A percentile compares a stretch with the other conserved stretches of the same genome.
phyloP scores from a whole-genome alignment of 1,140 invertebrate species.

The Heliconius himera region DNA sequence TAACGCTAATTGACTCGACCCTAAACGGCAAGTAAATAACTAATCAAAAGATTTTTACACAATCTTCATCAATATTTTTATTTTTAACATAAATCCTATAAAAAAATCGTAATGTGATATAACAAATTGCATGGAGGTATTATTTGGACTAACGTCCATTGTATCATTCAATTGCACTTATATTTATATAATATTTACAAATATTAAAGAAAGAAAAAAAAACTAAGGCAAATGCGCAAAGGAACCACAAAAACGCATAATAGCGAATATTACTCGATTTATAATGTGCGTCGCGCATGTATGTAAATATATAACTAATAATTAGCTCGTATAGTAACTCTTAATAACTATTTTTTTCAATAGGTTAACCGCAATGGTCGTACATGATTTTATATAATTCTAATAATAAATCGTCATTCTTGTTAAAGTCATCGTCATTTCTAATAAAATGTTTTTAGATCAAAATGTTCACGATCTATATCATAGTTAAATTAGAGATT shows the following conservation, averaged over 20 bases:
- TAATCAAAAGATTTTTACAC: slow-evolving; percentile 16
- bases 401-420: background rate
- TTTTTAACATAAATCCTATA: slow-evolving; percentile 23
- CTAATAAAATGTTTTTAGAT: background rate
- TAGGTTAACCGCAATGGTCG: background rate
- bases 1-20: slow-evolving; percentile 24
- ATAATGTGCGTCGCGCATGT: slow-evolving; percentile 22
- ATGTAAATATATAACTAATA: background rate
- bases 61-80: slow-evolving; percentile 25
- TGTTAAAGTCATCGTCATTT: background rate
- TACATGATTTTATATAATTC: background rate
- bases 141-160: slow-evolving; percentile 11
- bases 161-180: slow-evolving; percentile 39
- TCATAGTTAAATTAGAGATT: background rate
- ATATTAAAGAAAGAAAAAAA: slow-evolving; percentile 23
- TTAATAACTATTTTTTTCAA: background rate
- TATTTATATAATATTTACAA: slow-evolving; percentile 32
- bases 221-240: slow-evolving; percentile 45
- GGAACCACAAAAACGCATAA: slow-evolving; percentile 40
- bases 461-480: background rate
- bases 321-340: background rate
- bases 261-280: slow-evolving; percentile 23
- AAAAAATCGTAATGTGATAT: slow-evolving; percentile 30
- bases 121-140: slow-evolving; percentile 38
- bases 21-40: slow-evolving; percentile 30